Evolutionary conservation across 2,113 vertebrate species (phyloP), one percentile per base, ranked within the genome.

Genomic region (Ciconia stormi): DNA sequence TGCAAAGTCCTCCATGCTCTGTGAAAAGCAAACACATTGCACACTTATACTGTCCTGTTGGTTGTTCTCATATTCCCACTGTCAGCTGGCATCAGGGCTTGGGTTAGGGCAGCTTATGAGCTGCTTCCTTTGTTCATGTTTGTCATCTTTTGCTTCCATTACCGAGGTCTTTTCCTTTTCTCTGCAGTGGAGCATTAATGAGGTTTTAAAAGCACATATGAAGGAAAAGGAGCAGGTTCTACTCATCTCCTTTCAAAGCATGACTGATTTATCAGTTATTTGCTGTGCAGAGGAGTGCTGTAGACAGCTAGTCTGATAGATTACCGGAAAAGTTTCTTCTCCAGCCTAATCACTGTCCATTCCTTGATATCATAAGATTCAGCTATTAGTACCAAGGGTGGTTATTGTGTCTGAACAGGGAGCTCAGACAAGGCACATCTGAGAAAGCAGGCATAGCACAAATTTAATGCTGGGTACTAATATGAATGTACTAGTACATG

Each of bases 1-100:
- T 80, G 16, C 30, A 44, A 63, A 80, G 38, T 52, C n/a, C 7
- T 49, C n/a, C 16, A 25, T 46, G 52, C 17, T 56, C 25, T 46
- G n/a, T 19, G 30, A 40, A 80, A 71, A 72, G 34, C 23, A 38
- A 71, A 71, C 32, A 17, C 34, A 13, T 26, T 36, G 25, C 47
- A 55, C 7, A 16, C 10, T 38, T 53, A 14, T 0, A 9, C 22
- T 50, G 40, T 70, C 52, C 56, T 1, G 0, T 36, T 56, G 58
- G 20, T 50, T 77, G 27, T 29, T 80, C 56, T 76, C 11, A n/a
- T 76, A 27, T 44, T 81, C 18, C 16, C n/a, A 8, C 62, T 53
- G 26, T 59, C 40, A 44, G 1, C 10, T 44, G 56, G 29, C 27
- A 55, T 36, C 52, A 29, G 29, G 49, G 13, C 16, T 70, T 74